Base-by-base conservation (phyloP, 2,797 vertebrate species). In the Luscinia megarhynchos region DNA sequence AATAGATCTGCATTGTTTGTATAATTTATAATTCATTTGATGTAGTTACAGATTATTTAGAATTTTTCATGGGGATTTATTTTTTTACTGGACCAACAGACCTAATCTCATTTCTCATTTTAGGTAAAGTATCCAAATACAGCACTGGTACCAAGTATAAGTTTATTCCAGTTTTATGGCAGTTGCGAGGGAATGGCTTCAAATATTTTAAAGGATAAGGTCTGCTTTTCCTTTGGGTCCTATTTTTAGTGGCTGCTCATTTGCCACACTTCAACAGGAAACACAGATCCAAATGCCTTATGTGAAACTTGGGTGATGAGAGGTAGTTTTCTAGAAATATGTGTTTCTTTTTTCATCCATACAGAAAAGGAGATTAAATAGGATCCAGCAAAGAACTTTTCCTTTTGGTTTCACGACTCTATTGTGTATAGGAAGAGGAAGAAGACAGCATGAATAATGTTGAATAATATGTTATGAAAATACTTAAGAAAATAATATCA, bases 201-300 rank as follows among this genome's bases (percentile, higher is more conserved):
- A 77, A 51, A 30, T 70, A 59, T 86, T 83, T 84, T 45, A 29
- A 90, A 74, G 32, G 20, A 15, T 15, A 53, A 76, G n/a, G 12
- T 46, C 36, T 70, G 34, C 16, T 84, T 89, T 87, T 72, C 54
- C 43, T 73, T 57, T 0, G 14, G 70, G 73, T 58, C 36, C 48
- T 85, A 14, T 87, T 91, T 81, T 82, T 76, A 75, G 51, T 58
- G 55, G 43, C 66, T 88, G 32, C 24, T 80, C 58, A 27, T 88
- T 94, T 90, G 73, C 64, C 84, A 43, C 61, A 41, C 53, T 84
- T 94, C 74, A 88, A 34, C 48, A 59, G 72, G 77, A 86, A 92
- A 74, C n/a, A 29, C 45, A 40, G 41, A 67, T 70, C 45, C 64
- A 70, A 86, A 85, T 45, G 34, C 41, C 11, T 77, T 58, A 23